phyloP scores from a whole-genome alignment of 2,797 vertebrate species.

The Calcarius lapponicus region DNA sequence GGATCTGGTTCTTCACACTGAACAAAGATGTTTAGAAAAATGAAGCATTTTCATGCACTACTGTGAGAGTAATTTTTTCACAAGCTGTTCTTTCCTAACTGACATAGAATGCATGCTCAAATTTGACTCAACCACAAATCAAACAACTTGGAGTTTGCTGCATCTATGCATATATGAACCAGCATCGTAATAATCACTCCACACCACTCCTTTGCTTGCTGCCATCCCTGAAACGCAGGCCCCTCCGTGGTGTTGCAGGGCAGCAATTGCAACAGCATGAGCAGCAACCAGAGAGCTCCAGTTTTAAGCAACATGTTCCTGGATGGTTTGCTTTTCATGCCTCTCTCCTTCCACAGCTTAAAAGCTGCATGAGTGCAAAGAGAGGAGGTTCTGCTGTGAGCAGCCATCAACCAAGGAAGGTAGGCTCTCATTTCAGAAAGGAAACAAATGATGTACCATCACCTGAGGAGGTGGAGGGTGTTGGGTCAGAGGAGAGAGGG shows the following conservation, averaged over 20 bases:
- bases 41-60: not conserved
- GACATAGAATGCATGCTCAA: accelerated
- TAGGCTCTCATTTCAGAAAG: not conserved
- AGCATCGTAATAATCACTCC: not conserved
- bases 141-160: not conserved
- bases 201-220: not conserved
- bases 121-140: not conserved
- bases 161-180: not conserved
- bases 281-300: not conserved
- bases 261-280: not conserved
- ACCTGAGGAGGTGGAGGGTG: not conserved
- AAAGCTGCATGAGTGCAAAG: not conserved
- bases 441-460: not conserved
- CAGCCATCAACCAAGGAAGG: not conserved
- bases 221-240: not conserved
- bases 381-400: not conserved
- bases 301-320: not conserved
- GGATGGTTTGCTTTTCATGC: not conserved
- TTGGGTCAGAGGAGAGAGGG: not conserved
- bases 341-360: not conserved
- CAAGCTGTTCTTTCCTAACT: not conserved
- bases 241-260: not conserved
- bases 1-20: not conserved
- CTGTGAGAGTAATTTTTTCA: not conserved
- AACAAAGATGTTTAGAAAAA: not conserved